Evolutionary conservation across 2,113 vertebrate species (phyloP), one percentile per base, ranked within the genome.

Genomic region (Brachyhypopomus gauderio): DNA sequence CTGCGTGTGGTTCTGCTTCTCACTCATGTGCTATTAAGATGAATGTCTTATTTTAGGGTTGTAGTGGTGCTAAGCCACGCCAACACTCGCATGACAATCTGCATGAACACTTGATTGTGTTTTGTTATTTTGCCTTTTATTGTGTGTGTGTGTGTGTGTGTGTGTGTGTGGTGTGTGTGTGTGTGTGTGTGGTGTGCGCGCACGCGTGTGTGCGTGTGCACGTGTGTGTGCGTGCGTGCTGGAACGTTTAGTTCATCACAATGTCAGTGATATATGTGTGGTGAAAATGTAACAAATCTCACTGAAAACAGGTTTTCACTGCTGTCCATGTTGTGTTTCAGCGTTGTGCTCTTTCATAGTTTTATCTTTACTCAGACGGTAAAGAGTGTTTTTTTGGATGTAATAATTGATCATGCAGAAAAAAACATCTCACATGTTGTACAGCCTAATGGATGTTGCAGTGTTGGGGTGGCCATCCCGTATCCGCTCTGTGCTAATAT

Each of bases 1-100:
- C 81, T 77, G 52, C 7, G 11, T 84, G 72, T 84, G 48, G 55
- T 76, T 82, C 56, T 81, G 64, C 56, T 56, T 56, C 30, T 60
- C n/a, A 34, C 60, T n/a, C 64, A 34, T 67, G 34, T 25, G 23
- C 60, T 66, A n/a, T 76, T 73, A 9, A 34, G 23, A 62, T 66
- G 60, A 52, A 17, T 77, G 59, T 27, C 56, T 77, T 77, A 17
- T 73, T 72, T 79, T 27, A 48, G 5, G 0, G 25, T 75, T 27
- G 14, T 41, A 34, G 59, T 22, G 23, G 20, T 41, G 55, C 72
- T 56, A 36, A 62, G 5, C 56, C 45, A 30, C 11, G 36, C 69
- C 60, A 56, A 7, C 30, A 11, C 41, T 67, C 60, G 85, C 82
- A 80, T 86, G 82, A 81, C 2, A 5, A 48, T 66, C 45, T 78